These are phyloP conservation scores for Chloebia gouldiae DNA, from an alignment of 2,113 vertebrate genomes.

Conservation along the genomic window DNA sequence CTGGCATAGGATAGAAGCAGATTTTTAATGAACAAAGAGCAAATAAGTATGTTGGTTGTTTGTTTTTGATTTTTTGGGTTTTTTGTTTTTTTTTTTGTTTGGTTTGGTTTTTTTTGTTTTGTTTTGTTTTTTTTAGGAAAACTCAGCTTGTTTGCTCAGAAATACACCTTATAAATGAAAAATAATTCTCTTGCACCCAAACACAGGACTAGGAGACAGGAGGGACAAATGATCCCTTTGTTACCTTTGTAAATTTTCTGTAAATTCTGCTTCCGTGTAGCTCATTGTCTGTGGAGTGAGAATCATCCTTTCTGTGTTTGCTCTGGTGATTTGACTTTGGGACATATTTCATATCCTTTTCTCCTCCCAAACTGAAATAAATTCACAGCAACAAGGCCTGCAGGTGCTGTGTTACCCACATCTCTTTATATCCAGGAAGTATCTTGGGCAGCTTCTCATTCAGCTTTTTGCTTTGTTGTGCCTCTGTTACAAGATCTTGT, in stretches of 20 bases:
- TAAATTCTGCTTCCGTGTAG: neutral
- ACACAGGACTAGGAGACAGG: neutral
- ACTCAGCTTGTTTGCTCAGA: neutral
- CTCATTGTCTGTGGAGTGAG: neutral
- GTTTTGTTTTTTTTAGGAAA: neutral
- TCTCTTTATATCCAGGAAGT: neutral
- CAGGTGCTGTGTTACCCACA: neutral
- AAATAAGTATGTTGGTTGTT: neutral
- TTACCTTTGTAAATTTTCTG: neutral
- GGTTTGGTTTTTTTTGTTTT: neutral
- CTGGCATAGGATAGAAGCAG: neutral
- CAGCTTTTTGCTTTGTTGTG: neutral
- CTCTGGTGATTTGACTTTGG: neutral
- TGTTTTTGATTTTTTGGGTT: too few relatives aligned
- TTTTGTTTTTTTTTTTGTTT: neutral
- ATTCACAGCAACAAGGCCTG: neutral
- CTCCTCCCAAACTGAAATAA: neutral
- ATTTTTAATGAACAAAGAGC: neutral
- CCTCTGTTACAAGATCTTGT: neutral
- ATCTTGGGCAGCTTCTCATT: neutral
- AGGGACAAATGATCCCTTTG: neutral
- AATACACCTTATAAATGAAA: neutral
- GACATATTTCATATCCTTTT: neutral
- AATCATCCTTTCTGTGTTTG: neutral
- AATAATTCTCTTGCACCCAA: neutral